A percentile compares a stretch with the other conserved stretches of the same genome.
Evolutionary conservation across 1,140 invertebrate genomes (phyloP).

Genomic region (Metaphire vulgaris): DNA sequence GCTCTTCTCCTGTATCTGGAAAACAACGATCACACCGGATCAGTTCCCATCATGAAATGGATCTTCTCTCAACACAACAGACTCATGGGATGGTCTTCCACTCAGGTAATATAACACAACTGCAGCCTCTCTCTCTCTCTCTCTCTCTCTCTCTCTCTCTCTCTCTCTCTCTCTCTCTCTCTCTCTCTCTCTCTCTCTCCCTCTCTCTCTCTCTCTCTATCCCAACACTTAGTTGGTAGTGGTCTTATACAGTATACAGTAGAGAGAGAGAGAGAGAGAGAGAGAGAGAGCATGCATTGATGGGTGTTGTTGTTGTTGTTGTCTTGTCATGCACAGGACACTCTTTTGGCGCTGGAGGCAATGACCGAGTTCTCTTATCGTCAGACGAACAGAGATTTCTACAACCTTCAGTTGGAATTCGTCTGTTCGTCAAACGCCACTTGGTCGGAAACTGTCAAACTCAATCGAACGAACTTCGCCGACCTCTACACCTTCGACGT

Average conservation of each 20-base stretch:
- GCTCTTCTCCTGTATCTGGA: constrained; percentile 72
- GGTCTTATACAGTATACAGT: no score
- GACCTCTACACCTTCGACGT: constrained; percentile 8
- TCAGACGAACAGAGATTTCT: constrained; percentile 78
- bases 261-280: no score
- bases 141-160: no score
- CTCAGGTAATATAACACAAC: constrained; percentile 5
- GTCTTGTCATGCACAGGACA: constrained; percentile 65
- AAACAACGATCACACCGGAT: constrained; percentile 33
- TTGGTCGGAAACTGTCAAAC: constrained; percentile 5
- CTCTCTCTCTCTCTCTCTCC: no score
- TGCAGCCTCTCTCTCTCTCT: background rate
- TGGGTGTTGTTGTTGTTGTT: no score
- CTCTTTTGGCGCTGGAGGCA: constrained; percentile 78
- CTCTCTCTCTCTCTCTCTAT: no score
- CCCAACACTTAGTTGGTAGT: no score
- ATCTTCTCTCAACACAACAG: constrained; percentile 71
- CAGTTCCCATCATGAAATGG: constrained; percentile 74
- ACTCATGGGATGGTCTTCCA: constrained; percentile 26
- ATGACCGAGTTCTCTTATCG: constrained; percentile 81
- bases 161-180: no score
- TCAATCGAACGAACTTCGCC: constrained; percentile 18
- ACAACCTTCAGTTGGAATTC: constrained; percentile 57
- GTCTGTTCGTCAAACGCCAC: constrained; percentile 1
- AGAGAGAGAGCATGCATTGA: no score